Evolutionary conservation across 2,888 invertebrate genomes (phyloP), one percentile per base, ranked within the genome.

Genomic region (Macrosiphum euphorbiae): DNA sequence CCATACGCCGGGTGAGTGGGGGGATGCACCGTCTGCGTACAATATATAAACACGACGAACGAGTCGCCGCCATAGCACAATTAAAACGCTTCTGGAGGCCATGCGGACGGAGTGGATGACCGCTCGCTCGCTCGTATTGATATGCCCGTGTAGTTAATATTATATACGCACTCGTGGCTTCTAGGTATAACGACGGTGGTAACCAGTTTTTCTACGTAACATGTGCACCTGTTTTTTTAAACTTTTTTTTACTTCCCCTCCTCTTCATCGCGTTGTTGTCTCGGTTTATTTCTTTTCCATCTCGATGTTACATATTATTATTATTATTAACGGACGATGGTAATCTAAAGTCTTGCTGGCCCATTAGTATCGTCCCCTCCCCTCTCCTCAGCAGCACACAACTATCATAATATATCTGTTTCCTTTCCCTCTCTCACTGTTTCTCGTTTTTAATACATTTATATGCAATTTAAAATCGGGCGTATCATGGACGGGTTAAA

Each of bases 1-100:
- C 90, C 85, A 94, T 90, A 90, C 87, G 67, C 20, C 20, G 20
- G 35, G 20, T 20, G 20, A 20, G 16, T 7, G 35, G 35, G 16
- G 35, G 61, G 5, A 78, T 78, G 35, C 91, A 26, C 85, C 10
- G 85, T 35, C 52, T 78, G 24, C 52, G 20, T 52, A 84, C 85
- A 55, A 44, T 91, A 78, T 85, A 88, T 78, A 88, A 52, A 84
- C 84, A 50, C 90, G 47, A 85, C 58, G 93, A 85, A 93, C 93
- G 58, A 90, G 90, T 84, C 78, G 58, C 87, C 47, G 90, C 47
- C 61, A 85, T 26, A 67, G 86, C 61, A 85, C 92, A 94, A 94
- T 94, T 94, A 94, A 94, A 94, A 94, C 94, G 90, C 94, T 94
- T 94, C 94, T 94, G 94, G 94, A 94, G 94, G 94, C 94, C 94